Evolutionary conservation across 2,888 invertebrate species (phyloP), one percentile per base, ranked within the genome.

Genomic region (Ophion costatus): DNA sequence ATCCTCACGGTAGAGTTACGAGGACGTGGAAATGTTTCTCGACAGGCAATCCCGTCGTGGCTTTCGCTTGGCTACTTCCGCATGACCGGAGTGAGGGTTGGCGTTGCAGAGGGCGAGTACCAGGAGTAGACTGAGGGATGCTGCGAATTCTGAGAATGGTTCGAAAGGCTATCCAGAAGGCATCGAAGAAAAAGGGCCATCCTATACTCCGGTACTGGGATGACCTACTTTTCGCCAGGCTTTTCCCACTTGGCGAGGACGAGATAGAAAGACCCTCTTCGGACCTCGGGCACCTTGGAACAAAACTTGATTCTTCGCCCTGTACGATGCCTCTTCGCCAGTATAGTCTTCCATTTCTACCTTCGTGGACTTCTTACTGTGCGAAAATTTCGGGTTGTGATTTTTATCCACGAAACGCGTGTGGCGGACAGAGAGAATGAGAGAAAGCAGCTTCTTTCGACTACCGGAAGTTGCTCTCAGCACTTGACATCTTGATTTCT

Each of bases 341-440:
- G 82, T 69, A 86, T 69, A 86, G 80, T 66, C 86, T 76, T 79
- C 66, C 67, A 64, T 85, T 76, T 71, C 67, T 76, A 67, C 63
- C 63, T 85, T 24, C 57, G 67, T 56, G 57, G 29, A 74, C 38
- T 11, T 57, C 79, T 70, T 45, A 7, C 0, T 5, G 29, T 29
- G 17, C 51, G 14, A 51, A 51, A 51, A 51, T 17, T 14, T 51
- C 11, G 17, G 17, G 51, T 51, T 51, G 51, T 51, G 51, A 45
- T 45, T 45, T 45, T 45, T 24, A 74, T 73, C 22, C 66, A 10
- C n/a, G 42, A 3, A 45, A 45, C 45, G 11, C 10, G 45, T 14
- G 45, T 11, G 45, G 11, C 45, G 11, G 45, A 10, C 11, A 11
- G 45, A 7, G 11, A 45, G 45, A 14, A 11, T 11, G 14, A 45